phyloP scores from a whole-genome alignment of 2,113 vertebrate species.

The Sialia sialis region DNA sequence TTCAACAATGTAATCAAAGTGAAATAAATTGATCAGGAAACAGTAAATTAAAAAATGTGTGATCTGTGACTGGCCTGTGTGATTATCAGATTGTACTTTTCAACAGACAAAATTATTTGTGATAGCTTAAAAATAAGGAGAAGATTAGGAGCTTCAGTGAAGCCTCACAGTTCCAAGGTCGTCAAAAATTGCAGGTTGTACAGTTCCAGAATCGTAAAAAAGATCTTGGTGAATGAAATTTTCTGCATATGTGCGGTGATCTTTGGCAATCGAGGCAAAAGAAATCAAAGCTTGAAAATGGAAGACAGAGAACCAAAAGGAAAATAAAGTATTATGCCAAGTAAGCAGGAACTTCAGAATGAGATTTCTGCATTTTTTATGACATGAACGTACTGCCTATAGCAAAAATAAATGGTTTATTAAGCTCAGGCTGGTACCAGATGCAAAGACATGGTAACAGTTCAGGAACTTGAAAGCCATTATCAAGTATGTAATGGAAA shows the following conservation, averaged over 20 bases:
- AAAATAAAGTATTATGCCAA: neutral
- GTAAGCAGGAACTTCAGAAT: neutral
- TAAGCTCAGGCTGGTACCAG: neutral
- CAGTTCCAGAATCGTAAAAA: neutral
- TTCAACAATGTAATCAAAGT: neutral
- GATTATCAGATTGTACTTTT: neutral
- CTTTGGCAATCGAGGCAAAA: neutral
- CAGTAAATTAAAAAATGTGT: neutral
- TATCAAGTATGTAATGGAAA: neutral
- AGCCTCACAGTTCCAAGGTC: neutral
- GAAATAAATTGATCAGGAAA: neutral
- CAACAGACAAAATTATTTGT: neutral
- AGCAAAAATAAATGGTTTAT: slow-evolving; percentile 8
- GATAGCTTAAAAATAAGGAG: neutral
- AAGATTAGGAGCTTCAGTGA: neutral
- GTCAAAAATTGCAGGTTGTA: neutral
- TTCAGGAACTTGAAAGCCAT: neutral
- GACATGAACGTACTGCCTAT: neutral
- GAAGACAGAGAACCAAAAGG: neutral
- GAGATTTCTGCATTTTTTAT: slow-evolving; percentile 16
- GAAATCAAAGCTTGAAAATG: neutral
- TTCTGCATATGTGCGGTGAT: neutral
- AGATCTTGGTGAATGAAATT: neutral
- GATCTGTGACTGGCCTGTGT: neutral
- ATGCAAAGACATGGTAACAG: neutral